Base-by-base conservation (phyloP, 1,140 invertebrate species). In the Hyles euphorbiae region DNA sequence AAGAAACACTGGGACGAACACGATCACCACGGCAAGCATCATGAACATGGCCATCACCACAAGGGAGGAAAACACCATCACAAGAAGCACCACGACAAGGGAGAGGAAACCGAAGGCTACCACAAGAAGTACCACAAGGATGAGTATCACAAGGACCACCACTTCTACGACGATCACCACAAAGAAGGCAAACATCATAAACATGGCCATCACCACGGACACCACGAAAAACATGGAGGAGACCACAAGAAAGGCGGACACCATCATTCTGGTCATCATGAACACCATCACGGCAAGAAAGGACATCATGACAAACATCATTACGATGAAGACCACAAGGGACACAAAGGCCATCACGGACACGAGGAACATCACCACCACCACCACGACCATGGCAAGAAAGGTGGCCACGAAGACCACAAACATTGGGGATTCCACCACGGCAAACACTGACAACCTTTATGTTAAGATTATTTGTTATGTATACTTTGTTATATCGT, bases 51-150 rank as follows among this genome's bases (percentile, higher is more conserved):
- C 58, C 92, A 93, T 67, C 91, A 91, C 49, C 91, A 93, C 65
- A 92, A 94, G 69, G 93, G 91, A 12, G 89, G 89, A 53, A 91
- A 91, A 71, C 93, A 91, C 78, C 90, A 90, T 8, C 91, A 93
- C 65, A 90, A 92, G 63, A 91, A 92, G 58, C 86, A 87, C 53
- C 91, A 92, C 81, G 91, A 92, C 51, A 93, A 93, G 76, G 92
- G 92, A 1, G 91, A 92, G 75, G 90, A 90, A 81, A 92, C 91
- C 54, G 91, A 92, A 65, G 92, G 92, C 33, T 91, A 92, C 62
- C 93, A 94, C 72, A 92, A 93, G 64, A 90, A 94, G 2, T 92
- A 94, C 73, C 93, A 94, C 67, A 77, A 93, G 57, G 93, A 94
- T 79, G 93, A 94, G 71, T 94, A 90, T 78, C 93, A 94, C 70